Conservation (phyloP, 1,140 invertebrate species). For the Drosophila equinoxialis region DNA sequence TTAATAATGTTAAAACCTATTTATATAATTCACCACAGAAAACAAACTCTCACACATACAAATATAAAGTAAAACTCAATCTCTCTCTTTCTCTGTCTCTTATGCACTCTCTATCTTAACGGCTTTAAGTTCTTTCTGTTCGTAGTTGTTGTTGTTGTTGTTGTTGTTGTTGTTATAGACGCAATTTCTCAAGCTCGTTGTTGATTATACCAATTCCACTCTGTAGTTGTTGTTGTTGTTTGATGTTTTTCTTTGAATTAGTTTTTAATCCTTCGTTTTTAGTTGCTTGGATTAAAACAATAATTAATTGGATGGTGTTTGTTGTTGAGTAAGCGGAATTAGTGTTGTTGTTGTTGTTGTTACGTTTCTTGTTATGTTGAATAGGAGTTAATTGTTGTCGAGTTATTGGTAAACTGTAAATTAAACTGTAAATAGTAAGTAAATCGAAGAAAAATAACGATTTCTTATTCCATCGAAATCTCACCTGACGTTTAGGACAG, state of each 20-base stretch:
- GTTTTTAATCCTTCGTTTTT: slow-evolving; percentile 17
- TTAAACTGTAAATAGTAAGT: neutral
- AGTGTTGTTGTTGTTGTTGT: slow-evolving; percentile 51
- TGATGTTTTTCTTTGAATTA: neutral
- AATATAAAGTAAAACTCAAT: slow-evolving; percentile 32
- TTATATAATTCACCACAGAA: neutral
- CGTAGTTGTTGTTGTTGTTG: slow-evolving; percentile 41
- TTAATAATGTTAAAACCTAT: slow-evolving; percentile 31
- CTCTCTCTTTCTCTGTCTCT: neutral
- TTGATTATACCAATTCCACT: slow-evolving; percentile 31
- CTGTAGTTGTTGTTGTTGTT: neutral
- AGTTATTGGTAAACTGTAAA: slow-evolving; percentile 66
- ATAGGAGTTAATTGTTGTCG: slow-evolving; percentile 62
- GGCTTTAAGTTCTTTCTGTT: slow-evolving; percentile 14
- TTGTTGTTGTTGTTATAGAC: slow-evolving; percentile 37
- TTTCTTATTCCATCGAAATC: neutral
- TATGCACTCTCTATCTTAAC: neutral
- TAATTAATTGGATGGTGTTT: slow-evolving; percentile 42
- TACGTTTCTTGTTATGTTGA: slow-evolving; percentile 82
- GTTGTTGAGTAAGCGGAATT: slow-evolving; percentile 58
- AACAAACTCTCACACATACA: slow-evolving; percentile 7
- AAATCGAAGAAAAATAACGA: neutral
- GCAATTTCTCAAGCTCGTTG: slow-evolving; percentile 30
- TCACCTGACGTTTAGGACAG: slow-evolving; percentile 82
- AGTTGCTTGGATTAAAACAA: slow-evolving; percentile 41